Conservation (phyloP, 2,113 vertebrate genomes). For the Lucifuga dentata region DNA sequence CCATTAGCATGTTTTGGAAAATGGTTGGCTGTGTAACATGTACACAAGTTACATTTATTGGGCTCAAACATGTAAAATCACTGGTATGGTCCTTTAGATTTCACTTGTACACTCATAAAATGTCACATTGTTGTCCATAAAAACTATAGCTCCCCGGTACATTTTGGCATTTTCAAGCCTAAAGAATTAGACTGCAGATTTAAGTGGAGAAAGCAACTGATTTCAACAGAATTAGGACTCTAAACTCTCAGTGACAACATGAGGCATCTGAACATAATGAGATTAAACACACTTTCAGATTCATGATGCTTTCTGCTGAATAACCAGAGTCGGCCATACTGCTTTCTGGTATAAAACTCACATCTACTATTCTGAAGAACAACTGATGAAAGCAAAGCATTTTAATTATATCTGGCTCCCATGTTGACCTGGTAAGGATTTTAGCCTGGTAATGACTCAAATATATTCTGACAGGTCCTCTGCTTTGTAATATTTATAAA, state of each 20-base stretch:
- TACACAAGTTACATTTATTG: too few species aligned
- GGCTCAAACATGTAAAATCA: too few species aligned
- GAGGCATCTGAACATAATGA: slow-evolving; percentile 45
- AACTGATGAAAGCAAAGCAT: slow-evolving; percentile 22
- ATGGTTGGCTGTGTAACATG: too few species aligned
- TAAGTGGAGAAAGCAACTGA: slow-evolving; percentile 52
- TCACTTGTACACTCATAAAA: neutral
- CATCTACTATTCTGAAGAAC: neutral
- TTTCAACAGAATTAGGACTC: slow-evolving; percentile 36
- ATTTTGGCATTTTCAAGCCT: slow-evolving; percentile 11
- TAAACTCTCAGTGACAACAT: slow-evolving; percentile 67
- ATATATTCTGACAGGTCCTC: slow-evolving; percentile 74
- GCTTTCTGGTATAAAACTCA: slow-evolving; percentile 17
- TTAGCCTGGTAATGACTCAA: slow-evolving; percentile 56
- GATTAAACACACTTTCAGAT: slow-evolving; percentile 56
- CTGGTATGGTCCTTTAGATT: too few species aligned
- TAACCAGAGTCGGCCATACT: slow-evolving; percentile 13
- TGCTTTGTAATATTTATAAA: slow-evolving; percentile 81
- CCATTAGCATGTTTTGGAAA: too few species aligned
- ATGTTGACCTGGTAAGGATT: slow-evolving; percentile 63
- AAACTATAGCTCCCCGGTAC: neutral
- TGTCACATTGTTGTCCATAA: neutral
- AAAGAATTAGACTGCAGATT: slow-evolving; percentile 36
- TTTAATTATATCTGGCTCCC: slow-evolving; percentile 50
- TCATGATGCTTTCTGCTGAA: slow-evolving; percentile 33